Evolutionary conservation across 2,888 invertebrate genomes (phyloP).

Genomic region (Dasysyrphus albostriatus): DNA sequence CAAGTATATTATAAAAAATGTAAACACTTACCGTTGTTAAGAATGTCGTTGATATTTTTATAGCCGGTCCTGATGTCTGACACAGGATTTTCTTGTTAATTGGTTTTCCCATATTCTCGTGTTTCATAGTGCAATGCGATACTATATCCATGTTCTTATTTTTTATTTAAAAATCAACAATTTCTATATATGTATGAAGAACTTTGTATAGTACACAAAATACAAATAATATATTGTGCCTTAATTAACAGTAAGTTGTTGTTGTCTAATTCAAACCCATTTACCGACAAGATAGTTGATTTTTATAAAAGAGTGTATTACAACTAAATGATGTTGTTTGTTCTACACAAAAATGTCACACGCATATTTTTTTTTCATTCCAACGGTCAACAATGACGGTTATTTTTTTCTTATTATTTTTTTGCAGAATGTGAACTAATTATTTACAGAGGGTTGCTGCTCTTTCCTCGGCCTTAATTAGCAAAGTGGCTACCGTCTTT

Average conservation of each 20-base stretch:
- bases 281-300: background rate
- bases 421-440: constrained; percentile 48
- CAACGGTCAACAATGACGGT: constrained; percentile 16
- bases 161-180: background rate
- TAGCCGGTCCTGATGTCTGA: constrained; percentile 71
- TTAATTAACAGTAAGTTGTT: no score
- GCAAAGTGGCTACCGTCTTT: constrained; percentile 45
- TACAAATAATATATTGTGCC: background rate
- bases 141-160: constrained; percentile 69
- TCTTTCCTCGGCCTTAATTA: constrained; percentile 46
- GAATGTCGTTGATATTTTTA: constrained; percentile 69
- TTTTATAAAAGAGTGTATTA: constrained; percentile 7
- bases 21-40: constrained; percentile 61
- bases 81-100: constrained; percentile 72
- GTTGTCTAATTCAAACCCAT: constrained; percentile 7
- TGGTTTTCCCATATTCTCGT: constrained; percentile 67
- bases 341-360: constrained; percentile 23
- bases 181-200: background rate
- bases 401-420: constrained; percentile 1
- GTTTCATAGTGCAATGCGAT: constrained; percentile 70
- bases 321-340: constrained; percentile 8
- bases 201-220: no score
- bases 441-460: constrained; percentile 42
- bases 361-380: constrained; percentile 27
- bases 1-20: background rate